These are phyloP conservation scores for Sapayoa aenigma DNA, from an alignment of 2,113 vertebrate genomes.

Conservation along the genomic window DNA sequence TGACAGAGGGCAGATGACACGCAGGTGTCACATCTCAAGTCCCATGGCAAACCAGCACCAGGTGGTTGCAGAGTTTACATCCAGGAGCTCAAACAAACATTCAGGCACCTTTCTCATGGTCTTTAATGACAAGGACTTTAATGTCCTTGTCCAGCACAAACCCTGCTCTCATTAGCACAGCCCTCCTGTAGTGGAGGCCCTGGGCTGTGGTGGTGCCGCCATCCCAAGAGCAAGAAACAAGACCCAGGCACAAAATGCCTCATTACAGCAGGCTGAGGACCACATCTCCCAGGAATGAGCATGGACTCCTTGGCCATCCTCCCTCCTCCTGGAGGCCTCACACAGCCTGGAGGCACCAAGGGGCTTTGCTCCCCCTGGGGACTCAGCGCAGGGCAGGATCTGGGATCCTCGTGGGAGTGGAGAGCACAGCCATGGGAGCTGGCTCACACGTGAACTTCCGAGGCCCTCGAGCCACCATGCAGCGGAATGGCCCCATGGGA, in stretches of 20 bases:
- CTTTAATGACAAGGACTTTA: not conserved
- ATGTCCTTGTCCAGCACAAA: not conserved
- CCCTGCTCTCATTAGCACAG: not conserved
- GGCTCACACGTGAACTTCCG: not conserved
- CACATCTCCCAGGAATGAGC: not conserved
- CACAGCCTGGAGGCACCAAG: not conserved
- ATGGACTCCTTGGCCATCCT: not conserved
- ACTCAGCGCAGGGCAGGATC: not conserved
- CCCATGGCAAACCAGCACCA: not conserved
- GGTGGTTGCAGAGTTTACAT: not conserved
- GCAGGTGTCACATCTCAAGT: not conserved
- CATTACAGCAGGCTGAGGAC: not conserved
- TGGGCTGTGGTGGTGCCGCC: not conserved
- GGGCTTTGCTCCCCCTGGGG: not conserved
- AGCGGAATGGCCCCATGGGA: not conserved
- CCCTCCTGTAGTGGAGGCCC: not conserved
- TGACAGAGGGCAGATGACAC: accelerated
- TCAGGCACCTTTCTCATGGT: not conserved
- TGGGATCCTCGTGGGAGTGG: not conserved
- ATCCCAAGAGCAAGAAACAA: not conserved
- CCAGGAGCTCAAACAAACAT: not conserved
- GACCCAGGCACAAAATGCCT: not conserved
- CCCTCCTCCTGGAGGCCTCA: not conserved
- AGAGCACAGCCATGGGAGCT: not conserved
- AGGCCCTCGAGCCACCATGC: accelerated